phyloP scores from a whole-genome alignment of 2,797 vertebrate genomes.

The Sus cebifrons region DNA sequence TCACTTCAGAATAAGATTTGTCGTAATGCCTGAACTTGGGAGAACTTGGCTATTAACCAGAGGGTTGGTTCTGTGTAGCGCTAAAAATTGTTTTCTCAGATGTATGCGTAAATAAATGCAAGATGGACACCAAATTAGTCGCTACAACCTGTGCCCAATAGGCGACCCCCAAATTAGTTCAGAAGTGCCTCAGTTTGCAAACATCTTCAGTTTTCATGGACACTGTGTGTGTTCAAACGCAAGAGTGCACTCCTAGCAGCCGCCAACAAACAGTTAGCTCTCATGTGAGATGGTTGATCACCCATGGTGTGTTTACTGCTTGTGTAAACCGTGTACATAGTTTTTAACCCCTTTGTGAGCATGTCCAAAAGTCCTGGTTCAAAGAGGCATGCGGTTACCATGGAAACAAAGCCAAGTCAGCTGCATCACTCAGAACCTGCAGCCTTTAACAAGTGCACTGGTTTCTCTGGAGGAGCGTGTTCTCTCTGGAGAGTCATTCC shows the following conservation, averaged over 20 bases:
- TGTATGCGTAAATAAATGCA: background rate
- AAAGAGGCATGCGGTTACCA: background rate
- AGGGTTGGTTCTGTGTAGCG: background rate
- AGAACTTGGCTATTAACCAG: background rate
- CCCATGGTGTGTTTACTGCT: too few relatives aligned
- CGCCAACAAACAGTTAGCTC: too few relatives aligned
- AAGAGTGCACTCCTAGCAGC: background rate
- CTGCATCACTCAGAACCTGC: background rate
- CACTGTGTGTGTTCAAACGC: background rate
- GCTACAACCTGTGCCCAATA: background rate
- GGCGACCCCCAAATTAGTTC: background rate
- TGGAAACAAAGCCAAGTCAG: background rate
- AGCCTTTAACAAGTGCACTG: background rate
- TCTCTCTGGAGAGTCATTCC: background rate
- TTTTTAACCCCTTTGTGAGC: background rate
- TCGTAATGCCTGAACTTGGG: background rate
- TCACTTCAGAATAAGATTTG: conserved; percentile 29
- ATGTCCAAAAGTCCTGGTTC: background rate
- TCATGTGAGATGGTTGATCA: background rate
- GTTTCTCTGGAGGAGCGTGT: background rate
- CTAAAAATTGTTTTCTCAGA: background rate
- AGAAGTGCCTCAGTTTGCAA: background rate
- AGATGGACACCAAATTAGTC: background rate
- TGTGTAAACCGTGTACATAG: background rate
- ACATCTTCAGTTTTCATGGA: background rate